Evolutionary conservation across 2,888 invertebrate species (phyloP).

Genomic region (Watsonalla binaria): DNA sequence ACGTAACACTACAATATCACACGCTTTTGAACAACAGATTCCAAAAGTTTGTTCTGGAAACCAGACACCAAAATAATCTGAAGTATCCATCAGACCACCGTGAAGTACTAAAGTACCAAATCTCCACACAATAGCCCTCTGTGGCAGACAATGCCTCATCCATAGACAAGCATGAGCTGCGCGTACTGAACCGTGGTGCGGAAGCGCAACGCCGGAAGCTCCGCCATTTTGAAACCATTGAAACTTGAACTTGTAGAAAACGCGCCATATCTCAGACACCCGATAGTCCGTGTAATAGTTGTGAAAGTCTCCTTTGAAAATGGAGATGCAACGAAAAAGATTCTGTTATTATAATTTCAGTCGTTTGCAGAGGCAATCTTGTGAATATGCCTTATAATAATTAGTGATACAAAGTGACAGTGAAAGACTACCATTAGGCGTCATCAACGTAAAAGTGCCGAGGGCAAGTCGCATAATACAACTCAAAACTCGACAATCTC

Average conservation of each 20-base stretch:
- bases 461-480: neutral
- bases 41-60: neutral
- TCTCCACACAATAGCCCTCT: constrained; percentile 20
- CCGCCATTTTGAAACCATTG: constrained; percentile 24
- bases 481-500: neutral
- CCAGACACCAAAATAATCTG: constrained; percentile 6
- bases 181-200: constrained; percentile 19
- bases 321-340: neutral
- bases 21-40: too few species aligned
- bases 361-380: neutral
- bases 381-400: neutral
- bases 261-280: constrained; percentile 15
- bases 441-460: neutral
- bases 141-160: constrained; percentile 16
- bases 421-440: neutral
- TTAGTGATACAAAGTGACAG: neutral
- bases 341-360: neutral
- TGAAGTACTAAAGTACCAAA: constrained; percentile 11
- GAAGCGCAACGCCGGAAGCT: constrained; percentile 18
- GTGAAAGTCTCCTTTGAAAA: neutral
- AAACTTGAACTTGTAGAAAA: constrained; percentile 29
- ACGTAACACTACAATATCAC: too few species aligned
- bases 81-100: constrained; percentile 17
- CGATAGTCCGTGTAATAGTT: constrained; percentile 11
- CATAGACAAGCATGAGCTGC: constrained; percentile 12